These are phyloP conservation scores for Anarsia innoxiella DNA, from an alignment of 2,888 invertebrate species.

Conservation along the genomic window DNA sequence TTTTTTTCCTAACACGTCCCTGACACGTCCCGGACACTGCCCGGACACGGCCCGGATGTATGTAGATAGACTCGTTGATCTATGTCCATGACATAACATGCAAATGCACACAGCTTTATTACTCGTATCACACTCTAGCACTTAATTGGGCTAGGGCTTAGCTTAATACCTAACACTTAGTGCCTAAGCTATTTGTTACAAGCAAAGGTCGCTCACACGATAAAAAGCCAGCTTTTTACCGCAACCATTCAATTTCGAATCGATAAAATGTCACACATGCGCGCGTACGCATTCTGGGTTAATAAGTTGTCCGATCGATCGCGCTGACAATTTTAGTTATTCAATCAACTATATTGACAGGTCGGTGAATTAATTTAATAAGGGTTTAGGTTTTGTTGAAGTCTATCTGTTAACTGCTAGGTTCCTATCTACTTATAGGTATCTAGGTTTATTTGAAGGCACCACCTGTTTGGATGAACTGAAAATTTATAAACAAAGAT, in stretches of 20 bases:
- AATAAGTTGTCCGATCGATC: conserved; percentile 6
- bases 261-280: conserved; percentile 12
- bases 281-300: conserved; percentile 11
- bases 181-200: conserved; percentile 1
- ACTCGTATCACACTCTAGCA: background rate
- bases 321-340: conserved; percentile 4
- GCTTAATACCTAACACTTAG: background rate
- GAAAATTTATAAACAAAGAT: background rate
- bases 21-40: too few relatives aligned
- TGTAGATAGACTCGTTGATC: too few relatives aligned
- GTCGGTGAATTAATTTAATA: too few relatives aligned
- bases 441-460: background rate
- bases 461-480: conserved; percentile 11
- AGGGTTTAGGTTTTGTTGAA: too few relatives aligned
- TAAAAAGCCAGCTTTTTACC: conserved; percentile 10
- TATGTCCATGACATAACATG: too few relatives aligned
- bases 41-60: too few relatives aligned
- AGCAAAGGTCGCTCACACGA: conserved; percentile 6
- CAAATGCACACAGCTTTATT: background rate
- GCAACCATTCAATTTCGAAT: conserved; percentile 11
- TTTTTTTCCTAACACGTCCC: too few relatives aligned
- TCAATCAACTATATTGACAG: too few relatives aligned
- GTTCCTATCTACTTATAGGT: background rate
- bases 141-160: background rate
- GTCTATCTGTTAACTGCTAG: background rate